These are phyloP conservation scores for Solen grandis DNA, from an alignment of 1,140 invertebrate genomes.

Conservation along the genomic window DNA sequence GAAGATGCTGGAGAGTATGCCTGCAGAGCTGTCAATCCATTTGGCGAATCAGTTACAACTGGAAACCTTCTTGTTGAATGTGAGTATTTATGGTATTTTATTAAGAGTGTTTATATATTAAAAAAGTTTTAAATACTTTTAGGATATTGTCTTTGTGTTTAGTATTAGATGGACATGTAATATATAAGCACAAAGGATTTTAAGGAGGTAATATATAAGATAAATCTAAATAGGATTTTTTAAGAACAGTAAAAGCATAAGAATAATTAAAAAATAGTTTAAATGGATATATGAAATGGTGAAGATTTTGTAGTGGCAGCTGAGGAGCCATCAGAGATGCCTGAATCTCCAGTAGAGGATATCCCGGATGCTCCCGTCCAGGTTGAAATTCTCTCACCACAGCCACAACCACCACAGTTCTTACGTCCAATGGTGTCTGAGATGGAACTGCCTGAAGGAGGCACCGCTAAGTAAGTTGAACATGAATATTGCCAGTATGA, in stretches of 20 bases:
- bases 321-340: constrained; percentile 43
- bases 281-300: too few relatives aligned
- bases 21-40: constrained; percentile 87
- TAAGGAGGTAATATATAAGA: too few relatives aligned
- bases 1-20: constrained; percentile 95
- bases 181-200: too few relatives aligned
- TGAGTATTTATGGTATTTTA: constrained; percentile 62
- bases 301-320: constrained; percentile 12
- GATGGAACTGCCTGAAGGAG: constrained; percentile 73
- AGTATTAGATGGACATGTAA: too few relatives aligned
- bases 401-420: constrained; percentile 72
- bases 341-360: constrained; percentile 45
- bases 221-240: too few relatives aligned
- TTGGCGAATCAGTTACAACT: constrained; percentile 75
- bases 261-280: too few relatives aligned
- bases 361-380: neutral
- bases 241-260: too few relatives aligned
- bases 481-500: too few relatives aligned
- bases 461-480: constrained; percentile 75
- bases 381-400: constrained; percentile 47
- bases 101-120: too few relatives aligned
- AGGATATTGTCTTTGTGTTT: too few relatives aligned
- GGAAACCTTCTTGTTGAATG: constrained; percentile 74
- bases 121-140: too few relatives aligned
- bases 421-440: constrained; percentile 68